Evolutionary conservation across 1,140 invertebrate genomes (phyloP), one percentile per base, ranked within the genome.

Genomic region (Orussus abietinus): DNA sequence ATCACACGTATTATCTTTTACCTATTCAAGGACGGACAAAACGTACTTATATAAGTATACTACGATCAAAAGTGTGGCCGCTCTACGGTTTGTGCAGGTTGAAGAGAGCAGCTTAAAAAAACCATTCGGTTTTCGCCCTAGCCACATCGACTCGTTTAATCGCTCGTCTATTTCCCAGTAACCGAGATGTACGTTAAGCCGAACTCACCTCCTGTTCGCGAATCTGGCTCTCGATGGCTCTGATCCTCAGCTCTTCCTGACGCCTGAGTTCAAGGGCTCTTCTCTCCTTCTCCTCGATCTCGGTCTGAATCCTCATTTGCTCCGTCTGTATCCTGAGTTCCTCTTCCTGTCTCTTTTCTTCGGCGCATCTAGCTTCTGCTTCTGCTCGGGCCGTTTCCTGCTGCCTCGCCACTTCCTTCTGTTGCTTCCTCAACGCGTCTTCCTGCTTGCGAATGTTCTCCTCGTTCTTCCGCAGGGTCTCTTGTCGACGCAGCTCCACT

Each of bases 201-300:
- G n/a, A n/a, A 42, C 47, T 37, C 51, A 77, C 75, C 59, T 80
- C 78, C 56, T 79, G 77, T 26, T 78, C 74, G 26, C 74, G 68
- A 48, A 79, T 77, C 55, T 78, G 75, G 40, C 69, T 75, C 46
- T 81, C 79, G 22, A 78, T 71, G 34, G 75, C 75, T 44, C 71
- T 67, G 21, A 79, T 70, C 46, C 71, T 65, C 31, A 64, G 58
- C 10, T 75, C 74, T 19, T 77, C 70, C 32, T 75, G 68, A 4
- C 57, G 46, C 22, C 64, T 54, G 21, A 49, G 46, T 18, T 64
- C 62, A 4, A 49, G 32, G 5, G 15, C 41, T 29, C 53, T 67
- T 21, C 57, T 67, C 29, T 62, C 64, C 26, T 57, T 54, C 20
- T 55, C 57, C 20, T 58, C 54, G 5, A 49, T 45, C 28, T 66